A percentile compares a stretch with the other conserved stretches of the same genome.
Conservation (phyloP, 2,797 vertebrate species). For the Girardinus metallicus region DNA sequence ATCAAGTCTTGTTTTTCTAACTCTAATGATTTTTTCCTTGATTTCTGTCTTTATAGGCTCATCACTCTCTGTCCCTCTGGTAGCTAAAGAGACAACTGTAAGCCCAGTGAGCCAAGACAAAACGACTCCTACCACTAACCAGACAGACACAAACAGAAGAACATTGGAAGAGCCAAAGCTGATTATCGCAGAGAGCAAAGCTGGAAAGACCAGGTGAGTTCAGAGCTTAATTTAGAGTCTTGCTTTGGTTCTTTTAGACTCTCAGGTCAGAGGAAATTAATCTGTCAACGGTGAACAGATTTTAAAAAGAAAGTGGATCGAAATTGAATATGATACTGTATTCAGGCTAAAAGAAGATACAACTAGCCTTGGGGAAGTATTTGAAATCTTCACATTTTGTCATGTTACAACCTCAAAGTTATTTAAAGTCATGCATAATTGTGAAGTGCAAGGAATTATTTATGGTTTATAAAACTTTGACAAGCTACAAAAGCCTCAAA, state of each 20-base stretch:
- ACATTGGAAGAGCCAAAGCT: conserved; percentile 38
- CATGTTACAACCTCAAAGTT: neutral
- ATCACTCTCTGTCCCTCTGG: conserved; percentile 10
- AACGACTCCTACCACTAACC: conserved; percentile 26
- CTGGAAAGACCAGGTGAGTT: conserved; percentile 67
- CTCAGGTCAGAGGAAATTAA: neutral
- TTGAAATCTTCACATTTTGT: neutral
- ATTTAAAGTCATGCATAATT: too few relatives aligned
- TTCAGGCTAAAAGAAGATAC: neutral
- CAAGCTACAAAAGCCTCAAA: neutral
- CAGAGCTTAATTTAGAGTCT: conserved; percentile 7
- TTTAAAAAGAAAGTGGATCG: neutral
- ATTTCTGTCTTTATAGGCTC: conserved; percentile 34
- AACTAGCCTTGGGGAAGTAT: neutral
- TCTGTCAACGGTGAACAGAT: neutral
- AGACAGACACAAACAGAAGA: conserved; percentile 42
- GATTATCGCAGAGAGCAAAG: conserved; percentile 39
- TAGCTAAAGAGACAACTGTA: conserved; percentile 30
- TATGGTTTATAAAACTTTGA: neutral
- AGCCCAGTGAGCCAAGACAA: conserved; percentile 22
- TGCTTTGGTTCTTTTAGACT: conserved; percentile 28
- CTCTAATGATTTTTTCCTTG: neutral
- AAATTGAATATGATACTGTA: neutral
- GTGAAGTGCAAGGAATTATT: neutral
- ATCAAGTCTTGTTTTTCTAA: neutral